Percentiles rank a stretch among this genome's conserved stretches.
Evolutionary conservation across 2,888 invertebrate genomes (phyloP).

Genomic region (Lasioglossum villosulum): DNA sequence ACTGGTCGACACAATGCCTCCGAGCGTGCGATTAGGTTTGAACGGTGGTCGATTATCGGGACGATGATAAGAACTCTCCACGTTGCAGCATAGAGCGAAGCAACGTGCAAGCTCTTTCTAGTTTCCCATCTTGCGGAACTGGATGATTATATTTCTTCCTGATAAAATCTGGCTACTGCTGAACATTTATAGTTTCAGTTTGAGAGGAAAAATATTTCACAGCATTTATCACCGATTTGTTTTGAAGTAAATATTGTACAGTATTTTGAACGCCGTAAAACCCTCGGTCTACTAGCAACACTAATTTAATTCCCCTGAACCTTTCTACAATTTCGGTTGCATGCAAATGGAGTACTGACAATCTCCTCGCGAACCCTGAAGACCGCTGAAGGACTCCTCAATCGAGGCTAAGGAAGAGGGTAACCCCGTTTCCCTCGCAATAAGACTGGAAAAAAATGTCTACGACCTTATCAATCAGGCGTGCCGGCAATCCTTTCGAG

Average conservation of each 20-base stretch:
- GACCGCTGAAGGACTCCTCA: neutral
- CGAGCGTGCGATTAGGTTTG: neutral
- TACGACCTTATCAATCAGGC: conserved; percentile 37
- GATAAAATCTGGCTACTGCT: too few relatives aligned
- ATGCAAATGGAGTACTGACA: neutral
- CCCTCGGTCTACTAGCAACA: neutral
- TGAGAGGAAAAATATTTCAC: too few relatives aligned
- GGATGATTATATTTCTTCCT: neutral
- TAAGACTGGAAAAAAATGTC: neutral
- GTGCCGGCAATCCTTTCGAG: conserved; percentile 35
- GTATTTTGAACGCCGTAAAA: neutral
- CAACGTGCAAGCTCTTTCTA: neutral
- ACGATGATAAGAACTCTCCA: neutral
- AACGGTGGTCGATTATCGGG: neutral
- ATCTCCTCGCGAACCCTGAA: neutral
- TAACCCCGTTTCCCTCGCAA: neutral
- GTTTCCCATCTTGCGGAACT: neutral
- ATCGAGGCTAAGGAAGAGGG: neutral
- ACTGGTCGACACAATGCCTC: conserved; percentile 44
- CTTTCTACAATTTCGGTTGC: neutral
- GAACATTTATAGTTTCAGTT: too few relatives aligned
- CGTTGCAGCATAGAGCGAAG: neutral
- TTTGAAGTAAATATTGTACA: neutral
- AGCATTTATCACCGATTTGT: too few relatives aligned
- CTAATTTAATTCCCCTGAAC: neutral